Conservation (phyloP, 2,113 vertebrate species). For the Myotis lucifugus region DNA sequence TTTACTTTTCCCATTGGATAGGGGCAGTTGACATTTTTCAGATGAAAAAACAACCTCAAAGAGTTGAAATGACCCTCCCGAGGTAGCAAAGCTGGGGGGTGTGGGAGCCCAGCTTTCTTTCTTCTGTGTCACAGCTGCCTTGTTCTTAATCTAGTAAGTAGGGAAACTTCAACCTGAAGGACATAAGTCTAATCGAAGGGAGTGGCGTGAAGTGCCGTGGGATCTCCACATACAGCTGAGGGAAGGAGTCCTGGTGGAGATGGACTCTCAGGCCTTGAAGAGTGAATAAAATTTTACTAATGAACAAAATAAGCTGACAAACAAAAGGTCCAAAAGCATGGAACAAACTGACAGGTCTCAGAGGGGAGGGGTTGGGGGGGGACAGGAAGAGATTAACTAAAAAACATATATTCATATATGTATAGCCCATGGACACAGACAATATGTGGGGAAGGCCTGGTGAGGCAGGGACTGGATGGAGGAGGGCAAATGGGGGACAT, state of each 20-base stretch:
- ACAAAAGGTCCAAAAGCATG: not conserved
- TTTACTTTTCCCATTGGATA: constrained; percentile 15
- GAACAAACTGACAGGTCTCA: not conserved
- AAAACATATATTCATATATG: not conserved
- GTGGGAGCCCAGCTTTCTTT: not conserved
- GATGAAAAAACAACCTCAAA: constrained; percentile 31
- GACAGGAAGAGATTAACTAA: not conserved
- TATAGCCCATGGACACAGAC: not conserved
- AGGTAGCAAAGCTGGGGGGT: not conserved
- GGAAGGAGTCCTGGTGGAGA: not conserved
- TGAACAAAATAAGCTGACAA: not conserved
- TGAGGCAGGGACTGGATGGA: no score
- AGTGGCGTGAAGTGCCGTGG: not conserved
- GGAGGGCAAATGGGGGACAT: not conserved
- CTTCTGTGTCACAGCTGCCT: not conserved
- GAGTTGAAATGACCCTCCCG: not conserved
- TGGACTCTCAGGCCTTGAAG: not conserved
- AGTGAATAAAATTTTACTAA: constrained; percentile 11
- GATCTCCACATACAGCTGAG: not conserved
- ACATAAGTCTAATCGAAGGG: not conserved
- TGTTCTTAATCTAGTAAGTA: not conserved
- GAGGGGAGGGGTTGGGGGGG: not conserved
- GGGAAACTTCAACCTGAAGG: not conserved
- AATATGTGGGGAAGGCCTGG: not conserved
- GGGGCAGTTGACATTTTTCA: not conserved